These are phyloP conservation scores for Lagopus leucura DNA, from an alignment of 2,113 vertebrate species.

Conservation along the genomic window DNA sequence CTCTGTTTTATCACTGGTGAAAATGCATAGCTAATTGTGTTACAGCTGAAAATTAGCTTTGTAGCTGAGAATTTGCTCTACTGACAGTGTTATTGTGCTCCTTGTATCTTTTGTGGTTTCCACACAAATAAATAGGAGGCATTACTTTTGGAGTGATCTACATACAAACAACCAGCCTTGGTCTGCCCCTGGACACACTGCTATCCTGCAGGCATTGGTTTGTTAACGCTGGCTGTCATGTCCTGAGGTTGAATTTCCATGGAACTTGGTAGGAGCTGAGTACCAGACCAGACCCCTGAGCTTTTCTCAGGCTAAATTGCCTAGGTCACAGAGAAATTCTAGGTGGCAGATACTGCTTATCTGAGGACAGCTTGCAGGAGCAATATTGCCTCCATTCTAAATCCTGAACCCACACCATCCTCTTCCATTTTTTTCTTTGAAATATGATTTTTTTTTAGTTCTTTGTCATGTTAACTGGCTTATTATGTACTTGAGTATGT, in stretches of 20 bases:
- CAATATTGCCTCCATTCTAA: not conserved
- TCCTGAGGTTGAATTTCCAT: not conserved
- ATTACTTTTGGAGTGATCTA: no score
- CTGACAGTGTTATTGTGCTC: no score
- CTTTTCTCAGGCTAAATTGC: not conserved
- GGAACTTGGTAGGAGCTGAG: not conserved
- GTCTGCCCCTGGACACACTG: fast-evolving
- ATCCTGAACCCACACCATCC: not conserved
- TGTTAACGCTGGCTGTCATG: not conserved
- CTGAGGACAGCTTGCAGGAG: not conserved
- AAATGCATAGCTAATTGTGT: no score
- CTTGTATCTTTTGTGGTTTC: no score
- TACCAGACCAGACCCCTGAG: not conserved
- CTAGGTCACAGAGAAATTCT: not conserved
- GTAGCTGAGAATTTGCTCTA: no score
- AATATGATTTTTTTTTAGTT: not conserved
- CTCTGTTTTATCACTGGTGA: no score
- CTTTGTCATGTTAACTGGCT: not conserved
- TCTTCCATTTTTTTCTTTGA: fast-evolving
- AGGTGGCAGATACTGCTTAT: not conserved
- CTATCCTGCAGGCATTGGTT: not conserved
- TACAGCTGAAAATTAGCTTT: no score
- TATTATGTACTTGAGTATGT: not conserved
- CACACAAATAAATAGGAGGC: no score
- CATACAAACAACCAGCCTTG: not conserved